These are phyloP conservation scores for Masnerella sp. DNA, from an alignment of 2,888 invertebrate species.

Conservation along the genomic window DNA sequence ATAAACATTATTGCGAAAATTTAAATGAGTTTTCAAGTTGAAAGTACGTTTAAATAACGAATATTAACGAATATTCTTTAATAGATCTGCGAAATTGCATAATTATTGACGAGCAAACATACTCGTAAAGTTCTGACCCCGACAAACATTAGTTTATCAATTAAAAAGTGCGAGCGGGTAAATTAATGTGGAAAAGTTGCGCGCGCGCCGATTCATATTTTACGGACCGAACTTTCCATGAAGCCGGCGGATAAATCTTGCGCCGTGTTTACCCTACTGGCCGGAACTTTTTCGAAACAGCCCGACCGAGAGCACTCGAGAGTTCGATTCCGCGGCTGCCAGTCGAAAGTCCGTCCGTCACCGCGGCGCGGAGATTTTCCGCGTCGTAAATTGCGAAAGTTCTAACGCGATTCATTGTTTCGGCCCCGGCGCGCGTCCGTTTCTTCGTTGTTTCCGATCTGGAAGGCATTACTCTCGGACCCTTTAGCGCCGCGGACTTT, in stretches of 20 bases:
- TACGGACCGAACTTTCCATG: constrained; percentile 40
- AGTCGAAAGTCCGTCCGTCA: constrained; percentile 46
- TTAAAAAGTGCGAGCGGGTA: not conserved
- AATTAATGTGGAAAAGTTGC: constrained; percentile 7
- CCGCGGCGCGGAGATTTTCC: constrained; percentile 65
- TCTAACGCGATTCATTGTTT: constrained; percentile 63
- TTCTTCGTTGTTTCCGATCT: constrained; percentile 69
- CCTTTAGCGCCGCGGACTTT: constrained; percentile 38
- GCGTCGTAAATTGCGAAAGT: constrained; percentile 72
- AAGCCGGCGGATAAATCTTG: constrained; percentile 41
- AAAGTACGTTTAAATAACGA: no score
- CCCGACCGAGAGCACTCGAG: constrained; percentile 38
- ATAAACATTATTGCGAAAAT: no score
- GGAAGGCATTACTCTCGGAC: constrained; percentile 53
- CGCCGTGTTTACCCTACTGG: constrained; percentile 44
- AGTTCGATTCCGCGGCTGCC: constrained; percentile 38
- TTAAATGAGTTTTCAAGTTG: no score
- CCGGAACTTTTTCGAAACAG: constrained; percentile 46
- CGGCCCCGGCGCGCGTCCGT: constrained; percentile 58
- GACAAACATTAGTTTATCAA: not conserved
- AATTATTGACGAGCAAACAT: no score
- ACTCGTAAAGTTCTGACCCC: no score
- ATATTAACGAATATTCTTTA: not conserved
- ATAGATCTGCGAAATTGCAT: not conserved
- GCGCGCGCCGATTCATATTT: constrained; percentile 32